Evolutionary conservation across 2,888 invertebrate genomes (phyloP).

Genomic region (Sepiola atlantica): DNA sequence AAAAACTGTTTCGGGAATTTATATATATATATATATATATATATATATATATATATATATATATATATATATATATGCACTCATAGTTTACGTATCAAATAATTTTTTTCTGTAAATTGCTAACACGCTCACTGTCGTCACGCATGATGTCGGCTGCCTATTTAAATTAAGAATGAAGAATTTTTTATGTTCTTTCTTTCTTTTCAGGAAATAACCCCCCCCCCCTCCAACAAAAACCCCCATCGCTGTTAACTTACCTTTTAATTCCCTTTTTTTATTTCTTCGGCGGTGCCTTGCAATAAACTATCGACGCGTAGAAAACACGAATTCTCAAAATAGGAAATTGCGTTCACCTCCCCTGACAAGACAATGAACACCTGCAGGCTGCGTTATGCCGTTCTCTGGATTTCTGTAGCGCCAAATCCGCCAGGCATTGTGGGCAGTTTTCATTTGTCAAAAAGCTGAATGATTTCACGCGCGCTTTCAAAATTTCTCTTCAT

Average conservation of each 20-base stretch:
- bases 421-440: background rate
- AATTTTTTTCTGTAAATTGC: too few species aligned
- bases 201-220: background rate
- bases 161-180: constrained; percentile 32
- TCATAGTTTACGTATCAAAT: too few species aligned
- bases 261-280: constrained; percentile 1
- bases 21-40: background rate
- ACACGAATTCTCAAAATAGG: constrained; percentile 32
- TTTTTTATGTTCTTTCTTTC: background rate
- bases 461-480: background rate
- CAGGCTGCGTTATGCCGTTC: background rate
- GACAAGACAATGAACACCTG: constrained; percentile 22
- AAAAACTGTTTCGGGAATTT: too few species aligned
- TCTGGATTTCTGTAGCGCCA: background rate
- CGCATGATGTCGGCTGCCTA: background rate
- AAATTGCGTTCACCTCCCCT: constrained; percentile 32
- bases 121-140: too few species aligned
- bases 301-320: background rate
- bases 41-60: background rate
- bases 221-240: too few species aligned
- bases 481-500: background rate
- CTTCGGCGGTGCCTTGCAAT: background rate
- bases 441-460: background rate
- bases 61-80: background rate
- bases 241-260: background rate